These are phyloP conservation scores for Melolontha melolontha DNA, from an alignment of 2,888 invertebrate genomes.

Conservation along the genomic window DNA sequence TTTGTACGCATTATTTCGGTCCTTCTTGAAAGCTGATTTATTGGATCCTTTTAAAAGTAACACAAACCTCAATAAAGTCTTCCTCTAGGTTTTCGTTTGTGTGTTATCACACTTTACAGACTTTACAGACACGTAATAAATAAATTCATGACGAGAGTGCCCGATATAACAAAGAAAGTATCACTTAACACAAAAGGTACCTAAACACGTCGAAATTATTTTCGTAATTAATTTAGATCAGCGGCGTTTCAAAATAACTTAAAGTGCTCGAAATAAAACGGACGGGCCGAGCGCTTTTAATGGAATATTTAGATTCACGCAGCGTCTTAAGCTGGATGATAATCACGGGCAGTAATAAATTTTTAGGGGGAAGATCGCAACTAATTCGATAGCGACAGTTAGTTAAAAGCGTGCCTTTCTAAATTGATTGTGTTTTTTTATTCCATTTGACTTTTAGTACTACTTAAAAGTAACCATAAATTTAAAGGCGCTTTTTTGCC, in stretches of 20 bases:
- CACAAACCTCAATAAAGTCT: no score
- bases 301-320: slow-evolving; percentile 35
- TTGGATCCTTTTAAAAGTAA: no score
- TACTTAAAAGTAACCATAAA: slow-evolving; percentile 42
- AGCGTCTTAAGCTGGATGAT: slow-evolving; percentile 38
- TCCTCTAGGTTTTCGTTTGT: no score
- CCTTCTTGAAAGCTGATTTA: no score
- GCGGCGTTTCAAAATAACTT: slow-evolving; percentile 12
- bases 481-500: slow-evolving; percentile 22
- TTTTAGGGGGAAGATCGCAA: slow-evolving; percentile 32
- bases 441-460: slow-evolving; percentile 40
- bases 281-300: slow-evolving; percentile 9
- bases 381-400: slow-evolving; percentile 42
- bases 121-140: no score
- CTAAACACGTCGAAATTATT: slow-evolving; percentile 18
- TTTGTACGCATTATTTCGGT: no score
- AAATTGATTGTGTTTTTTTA: slow-evolving; percentile 42
- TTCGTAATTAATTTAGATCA: slow-evolving; percentile 21
- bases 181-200: slow-evolving; percentile 3
- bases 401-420: slow-evolving; percentile 40
- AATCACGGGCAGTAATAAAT: slow-evolving; percentile 38
- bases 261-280: slow-evolving; percentile 19
- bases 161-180: not conserved
- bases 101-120: no score
- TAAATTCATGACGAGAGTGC: no score